phyloP scores from a whole-genome alignment of 2,888 invertebrate species.

The Pollenia griseotomentosa region DNA sequence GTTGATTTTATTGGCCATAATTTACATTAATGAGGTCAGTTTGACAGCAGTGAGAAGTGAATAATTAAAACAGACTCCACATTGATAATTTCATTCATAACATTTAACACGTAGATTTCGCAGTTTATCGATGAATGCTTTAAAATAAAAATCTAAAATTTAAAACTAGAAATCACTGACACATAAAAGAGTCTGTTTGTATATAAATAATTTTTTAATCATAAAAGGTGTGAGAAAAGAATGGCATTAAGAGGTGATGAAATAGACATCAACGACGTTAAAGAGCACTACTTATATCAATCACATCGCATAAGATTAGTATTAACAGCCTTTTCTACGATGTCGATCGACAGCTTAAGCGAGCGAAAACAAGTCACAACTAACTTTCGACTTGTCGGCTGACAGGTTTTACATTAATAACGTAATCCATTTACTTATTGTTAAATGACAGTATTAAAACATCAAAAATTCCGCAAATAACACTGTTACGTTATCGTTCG shows the following conservation, averaged over 20 bases:
- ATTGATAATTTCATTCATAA: slow-evolving; percentile 68
- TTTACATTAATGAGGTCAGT: slow-evolving; percentile 70
- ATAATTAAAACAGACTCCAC: slow-evolving; percentile 28
- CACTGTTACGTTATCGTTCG: no score
- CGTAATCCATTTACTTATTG: no score
- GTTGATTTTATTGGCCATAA: slow-evolving; percentile 67
- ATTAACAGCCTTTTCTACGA: no score
- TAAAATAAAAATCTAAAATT: slow-evolving; percentile 23
- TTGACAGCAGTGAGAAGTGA: slow-evolving; percentile 69
- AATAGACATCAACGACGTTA: no score
- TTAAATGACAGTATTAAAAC: no score
- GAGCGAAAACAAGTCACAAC: no score
- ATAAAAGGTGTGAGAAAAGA: slow-evolving; percentile 5
- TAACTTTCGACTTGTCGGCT: no score
- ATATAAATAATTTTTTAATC: slow-evolving; percentile 33
- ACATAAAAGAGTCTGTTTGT: slow-evolving; percentile 7
- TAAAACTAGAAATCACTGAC: slow-evolving; percentile 41
- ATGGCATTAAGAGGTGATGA: not conserved
- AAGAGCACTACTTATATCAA: no score
- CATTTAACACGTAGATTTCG: slow-evolving; percentile 17
- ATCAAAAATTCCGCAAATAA: no score
- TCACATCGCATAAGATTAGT: no score
- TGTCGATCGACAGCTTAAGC: no score
- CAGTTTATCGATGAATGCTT: slow-evolving; percentile 9
- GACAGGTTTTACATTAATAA: no score